Evolutionary conservation across 2,797 vertebrate genomes (phyloP).

Genomic region (Squalus acanthias): DNA sequence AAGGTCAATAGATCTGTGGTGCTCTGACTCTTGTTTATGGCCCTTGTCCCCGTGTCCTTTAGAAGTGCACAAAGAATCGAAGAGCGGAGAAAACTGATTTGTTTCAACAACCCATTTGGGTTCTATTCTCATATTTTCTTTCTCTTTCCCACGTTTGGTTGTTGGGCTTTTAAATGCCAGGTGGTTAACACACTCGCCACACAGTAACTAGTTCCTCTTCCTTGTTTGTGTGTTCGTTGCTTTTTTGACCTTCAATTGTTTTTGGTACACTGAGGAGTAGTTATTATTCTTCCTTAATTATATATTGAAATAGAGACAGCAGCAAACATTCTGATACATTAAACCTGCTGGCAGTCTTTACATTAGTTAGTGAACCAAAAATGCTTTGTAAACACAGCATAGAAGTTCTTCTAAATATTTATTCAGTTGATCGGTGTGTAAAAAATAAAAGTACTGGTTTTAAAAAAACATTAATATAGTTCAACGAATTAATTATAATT

Average conservation of each 20-base stretch:
- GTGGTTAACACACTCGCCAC: background rate
- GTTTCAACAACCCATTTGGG: constrained; percentile 35
- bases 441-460: background rate
- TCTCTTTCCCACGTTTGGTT: constrained; percentile 26
- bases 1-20: constrained; percentile 30
- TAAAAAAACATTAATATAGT: background rate
- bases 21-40: constrained; percentile 18
- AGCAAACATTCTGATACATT: background rate
- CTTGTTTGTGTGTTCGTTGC: background rate
- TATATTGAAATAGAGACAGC: background rate
- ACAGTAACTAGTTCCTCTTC: background rate
- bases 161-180: background rate
- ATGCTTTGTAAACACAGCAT: background rate
- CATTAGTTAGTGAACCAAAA: background rate
- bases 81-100: constrained; percentile 38
- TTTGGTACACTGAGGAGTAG: background rate
- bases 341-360: background rate
- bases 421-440: background rate
- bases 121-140: background rate
- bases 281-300: background rate
- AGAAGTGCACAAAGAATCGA: constrained; percentile 36
- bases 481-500: background rate
- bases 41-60: constrained; percentile 41
- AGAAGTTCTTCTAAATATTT: background rate
- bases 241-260: background rate